Evolutionary conservation across 92 coral and sea anemone species (phyloP).

Genomic region (Galaxea fascicularis): DNA sequence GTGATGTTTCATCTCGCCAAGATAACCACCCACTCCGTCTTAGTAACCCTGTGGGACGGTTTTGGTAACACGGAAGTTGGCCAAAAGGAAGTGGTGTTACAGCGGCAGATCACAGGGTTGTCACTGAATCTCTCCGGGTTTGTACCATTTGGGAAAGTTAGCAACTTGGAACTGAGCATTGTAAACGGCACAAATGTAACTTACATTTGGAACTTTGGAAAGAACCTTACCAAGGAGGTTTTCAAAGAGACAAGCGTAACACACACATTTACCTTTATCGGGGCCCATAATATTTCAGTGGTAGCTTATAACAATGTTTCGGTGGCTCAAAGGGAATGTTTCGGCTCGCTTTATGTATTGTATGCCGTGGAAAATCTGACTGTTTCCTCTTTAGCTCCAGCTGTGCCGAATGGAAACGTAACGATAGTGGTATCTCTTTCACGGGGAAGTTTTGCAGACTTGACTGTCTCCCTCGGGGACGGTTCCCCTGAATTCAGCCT

Average conservation of each 20-base stretch:
- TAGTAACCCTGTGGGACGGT: neutral
- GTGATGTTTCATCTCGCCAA: slow-evolving; percentile 13
- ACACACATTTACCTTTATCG: slow-evolving; percentile 9
- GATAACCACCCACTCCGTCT: neutral
- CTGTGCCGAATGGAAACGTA: neutral
- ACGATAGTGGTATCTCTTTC: neutral
- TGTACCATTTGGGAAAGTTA: slow-evolving; percentile 9
- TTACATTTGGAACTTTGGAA: slow-evolving; percentile 25
- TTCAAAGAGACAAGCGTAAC: slow-evolving; percentile 1
- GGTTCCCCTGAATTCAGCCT: slow-evolving; percentile 16
- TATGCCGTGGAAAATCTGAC: neutral
- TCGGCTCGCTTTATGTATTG: slow-evolving; percentile 1
- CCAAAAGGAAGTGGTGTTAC: neutral
- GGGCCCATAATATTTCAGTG: slow-evolving; percentile 16
- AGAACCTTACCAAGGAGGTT: neutral
- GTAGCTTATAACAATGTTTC: slow-evolving; percentile 35
- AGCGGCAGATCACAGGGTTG: slow-evolving; percentile 4
- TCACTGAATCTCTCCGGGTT: slow-evolving; percentile 7
- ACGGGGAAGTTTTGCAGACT: slow-evolving; percentile 31
- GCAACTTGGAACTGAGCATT: neutral
- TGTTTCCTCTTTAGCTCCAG: neutral
- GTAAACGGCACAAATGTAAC: slow-evolving; percentile 35
- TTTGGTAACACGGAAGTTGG: slow-evolving; percentile 1
- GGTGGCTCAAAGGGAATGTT: slow-evolving; percentile 16
- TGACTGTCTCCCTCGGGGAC: slow-evolving; percentile 45